Evolutionary conservation across 2,113 vertebrate genomes (phyloP).

Genomic region (Apodemus sylvaticus): DNA sequence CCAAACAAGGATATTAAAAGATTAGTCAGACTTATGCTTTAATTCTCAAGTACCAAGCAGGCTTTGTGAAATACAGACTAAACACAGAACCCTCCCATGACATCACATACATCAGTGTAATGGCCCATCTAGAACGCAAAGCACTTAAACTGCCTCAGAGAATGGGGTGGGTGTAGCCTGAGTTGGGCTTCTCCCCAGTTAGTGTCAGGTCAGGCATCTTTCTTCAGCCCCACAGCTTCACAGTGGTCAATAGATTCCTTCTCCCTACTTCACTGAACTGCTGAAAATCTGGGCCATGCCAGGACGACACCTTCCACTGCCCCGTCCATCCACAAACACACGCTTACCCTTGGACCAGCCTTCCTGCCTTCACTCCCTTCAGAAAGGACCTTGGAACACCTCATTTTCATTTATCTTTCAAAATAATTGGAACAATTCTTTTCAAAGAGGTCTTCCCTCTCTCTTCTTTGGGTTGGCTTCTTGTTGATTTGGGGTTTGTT

Average conservation of each 20-base stretch:
- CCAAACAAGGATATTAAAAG: conserved; percentile 66
- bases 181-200: conserved; percentile 27
- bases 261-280: neutral
- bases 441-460: conserved; percentile 31
- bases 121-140: conserved; percentile 39
- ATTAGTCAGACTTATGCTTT: conserved; percentile 63
- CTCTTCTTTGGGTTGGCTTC: neutral
- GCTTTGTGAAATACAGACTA: conserved; percentile 69
- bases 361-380: neutral
- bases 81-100: conserved; percentile 57
- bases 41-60: conserved; percentile 63
- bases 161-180: conserved; percentile 1
- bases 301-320: neutral
- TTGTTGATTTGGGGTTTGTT: neutral
- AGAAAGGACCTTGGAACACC: conserved; percentile 26
- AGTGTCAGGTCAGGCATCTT: neutral
- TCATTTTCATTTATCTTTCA: conserved; percentile 47
- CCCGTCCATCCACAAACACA: neutral
- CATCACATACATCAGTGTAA: conserved; percentile 53
- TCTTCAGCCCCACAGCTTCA: neutral
- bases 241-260: neutral
- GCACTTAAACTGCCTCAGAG: conserved; percentile 27
- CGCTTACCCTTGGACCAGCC: neutral
- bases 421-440: conserved; percentile 48
- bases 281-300: neutral